Evolutionary conservation across 1,140 invertebrate genomes (phyloP).

Genomic region (Drosophila ironensis): DNA sequence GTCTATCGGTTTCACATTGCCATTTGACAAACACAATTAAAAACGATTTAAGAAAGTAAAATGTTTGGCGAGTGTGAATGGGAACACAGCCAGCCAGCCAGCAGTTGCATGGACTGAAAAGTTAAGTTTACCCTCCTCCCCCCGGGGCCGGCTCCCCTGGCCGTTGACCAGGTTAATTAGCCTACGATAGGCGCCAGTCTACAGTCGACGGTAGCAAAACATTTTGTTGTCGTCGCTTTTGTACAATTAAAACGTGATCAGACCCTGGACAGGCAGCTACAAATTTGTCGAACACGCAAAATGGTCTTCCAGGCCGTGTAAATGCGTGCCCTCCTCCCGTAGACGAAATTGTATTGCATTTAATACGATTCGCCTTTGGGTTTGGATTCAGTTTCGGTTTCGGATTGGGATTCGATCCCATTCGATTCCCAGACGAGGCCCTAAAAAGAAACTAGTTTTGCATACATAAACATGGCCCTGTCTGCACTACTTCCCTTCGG

Average conservation of each 20-base stretch:
- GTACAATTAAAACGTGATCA: constrained; percentile 80
- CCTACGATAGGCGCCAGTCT: constrained; percentile 71
- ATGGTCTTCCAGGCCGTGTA: constrained; percentile 60
- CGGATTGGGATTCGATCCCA: constrained; percentile 28
- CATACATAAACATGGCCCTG: constrained; percentile 69
- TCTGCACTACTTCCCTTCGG: constrained; percentile 74
- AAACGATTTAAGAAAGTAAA: constrained; percentile 80
- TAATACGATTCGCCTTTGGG: constrained; percentile 20
- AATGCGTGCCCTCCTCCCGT: constrained; percentile 53
- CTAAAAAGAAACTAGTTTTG: constrained; percentile 79
- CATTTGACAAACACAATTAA: constrained; percentile 78
- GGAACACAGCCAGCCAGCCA: constrained; percentile 46
- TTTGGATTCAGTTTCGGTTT: constrained; percentile 28
- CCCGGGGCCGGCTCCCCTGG: not conserved
- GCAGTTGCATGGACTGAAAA: constrained; percentile 1
- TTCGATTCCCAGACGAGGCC: constrained; percentile 77
- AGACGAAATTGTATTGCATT: constrained; percentile 62
- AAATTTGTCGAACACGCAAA: constrained; percentile 80
- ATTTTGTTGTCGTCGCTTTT: constrained; percentile 64
- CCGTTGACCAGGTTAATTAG: constrained; percentile 66
- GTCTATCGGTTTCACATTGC: constrained; percentile 78
- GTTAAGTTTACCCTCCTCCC: not conserved
- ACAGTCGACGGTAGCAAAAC: constrained; percentile 47
- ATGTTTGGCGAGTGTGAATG: constrained; percentile 71
- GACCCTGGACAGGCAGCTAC: constrained; percentile 67